Percentiles rank a stretch among this genome's conserved stretches.
phyloP scores from a whole-genome alignment of 2,888 invertebrate species.

The Dasypogon diadema region DNA sequence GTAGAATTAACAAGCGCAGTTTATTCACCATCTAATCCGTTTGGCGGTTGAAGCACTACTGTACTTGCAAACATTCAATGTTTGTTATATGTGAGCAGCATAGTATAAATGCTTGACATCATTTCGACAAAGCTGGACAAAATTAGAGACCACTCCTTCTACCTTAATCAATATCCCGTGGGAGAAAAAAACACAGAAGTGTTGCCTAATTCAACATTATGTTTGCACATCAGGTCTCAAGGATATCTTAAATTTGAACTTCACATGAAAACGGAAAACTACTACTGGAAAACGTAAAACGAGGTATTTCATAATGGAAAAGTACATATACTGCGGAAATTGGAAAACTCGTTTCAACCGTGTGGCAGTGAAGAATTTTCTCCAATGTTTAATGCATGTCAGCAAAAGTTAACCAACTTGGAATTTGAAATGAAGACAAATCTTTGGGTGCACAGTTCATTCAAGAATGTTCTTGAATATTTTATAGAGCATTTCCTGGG shows the following conservation, averaged over 20 bases:
- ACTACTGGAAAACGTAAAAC: not conserved
- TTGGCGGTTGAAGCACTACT: not conserved
- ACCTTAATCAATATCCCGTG: conserved; percentile 25
- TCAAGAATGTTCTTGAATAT: no score
- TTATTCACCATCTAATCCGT: not conserved
- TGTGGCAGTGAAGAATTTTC: not conserved
- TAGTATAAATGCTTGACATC: not conserved
- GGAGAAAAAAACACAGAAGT: conserved; percentile 3
- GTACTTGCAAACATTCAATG: not conserved
- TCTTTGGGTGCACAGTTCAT: no score
- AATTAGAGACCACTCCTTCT: conserved; percentile 15
- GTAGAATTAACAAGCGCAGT: not conserved
- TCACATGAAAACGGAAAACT: not conserved
- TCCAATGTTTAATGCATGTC: not conserved
- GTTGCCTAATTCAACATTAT: not conserved
- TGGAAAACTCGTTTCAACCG: not conserved
- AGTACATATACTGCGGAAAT: no score
- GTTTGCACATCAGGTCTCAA: conserved; percentile 10
- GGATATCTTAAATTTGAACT: conserved; percentile 20
- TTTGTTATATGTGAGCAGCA: not conserved
- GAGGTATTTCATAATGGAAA: no score
- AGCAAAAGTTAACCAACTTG: no score
- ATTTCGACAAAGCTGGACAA: not conserved
- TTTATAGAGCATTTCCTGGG: no score
- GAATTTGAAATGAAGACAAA: no score